phyloP scores from a whole-genome alignment of 2,888 invertebrate genomes.

The Drosophila subsilvestris region DNA sequence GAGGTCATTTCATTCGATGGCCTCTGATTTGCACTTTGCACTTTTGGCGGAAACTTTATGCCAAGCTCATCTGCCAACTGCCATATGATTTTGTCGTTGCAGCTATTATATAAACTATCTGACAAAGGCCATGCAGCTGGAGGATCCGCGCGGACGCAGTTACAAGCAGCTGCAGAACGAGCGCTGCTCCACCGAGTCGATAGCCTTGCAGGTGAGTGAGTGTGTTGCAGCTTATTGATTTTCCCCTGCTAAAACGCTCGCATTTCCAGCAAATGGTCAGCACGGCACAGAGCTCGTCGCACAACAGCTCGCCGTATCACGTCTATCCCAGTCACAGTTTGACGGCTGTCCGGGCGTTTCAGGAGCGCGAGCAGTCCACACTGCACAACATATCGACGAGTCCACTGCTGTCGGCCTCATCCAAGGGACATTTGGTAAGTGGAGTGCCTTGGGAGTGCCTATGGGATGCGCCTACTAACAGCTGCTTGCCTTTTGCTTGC shows the following conservation, averaged over 20 bases:
- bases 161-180: constrained; percentile 85
- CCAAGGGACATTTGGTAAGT: constrained; percentile 77
- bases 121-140: constrained; percentile 90
- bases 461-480: background rate
- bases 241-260: constrained; percentile 15
- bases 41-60: constrained; percentile 47
- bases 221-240: constrained; percentile 37
- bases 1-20: constrained; percentile 56
- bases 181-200: constrained; percentile 86
- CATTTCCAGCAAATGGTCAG: constrained; percentile 59
- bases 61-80: constrained; percentile 40
- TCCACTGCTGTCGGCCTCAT: constrained; percentile 82
- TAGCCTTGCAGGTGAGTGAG: constrained; percentile 87
- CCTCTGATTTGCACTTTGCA: constrained; percentile 58
- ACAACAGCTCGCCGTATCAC: constrained; percentile 88
- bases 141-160: constrained; percentile 88
- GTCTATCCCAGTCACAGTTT: constrained; percentile 88
- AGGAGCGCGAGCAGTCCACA: constrained; percentile 83
- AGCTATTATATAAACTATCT: constrained; percentile 91
- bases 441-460: background rate
- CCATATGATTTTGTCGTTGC: constrained; percentile 56
- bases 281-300: constrained; percentile 57
- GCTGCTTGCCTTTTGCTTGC: background rate
- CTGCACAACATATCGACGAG: constrained; percentile 83
- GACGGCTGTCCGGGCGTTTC: constrained; percentile 87